phyloP scores from a whole-genome alignment of 2,888 invertebrate species.

The Lymantria dispar region DNA sequence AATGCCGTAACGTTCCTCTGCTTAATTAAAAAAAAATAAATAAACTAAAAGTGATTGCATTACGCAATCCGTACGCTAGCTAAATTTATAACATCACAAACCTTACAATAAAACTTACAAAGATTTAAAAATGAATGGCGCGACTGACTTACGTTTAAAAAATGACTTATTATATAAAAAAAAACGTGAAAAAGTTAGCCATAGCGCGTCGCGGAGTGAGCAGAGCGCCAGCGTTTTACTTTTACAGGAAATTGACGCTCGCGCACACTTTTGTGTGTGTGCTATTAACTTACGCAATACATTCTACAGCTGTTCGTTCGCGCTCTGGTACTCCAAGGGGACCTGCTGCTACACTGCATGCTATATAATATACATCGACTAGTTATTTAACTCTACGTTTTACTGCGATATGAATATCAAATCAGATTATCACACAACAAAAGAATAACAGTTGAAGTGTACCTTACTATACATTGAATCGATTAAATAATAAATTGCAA shows the following conservation, averaged over 20 bases:
- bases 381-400: background rate
- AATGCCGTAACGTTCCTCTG: constrained; percentile 33
- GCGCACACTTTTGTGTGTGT: constrained; percentile 33
- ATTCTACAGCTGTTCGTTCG: constrained; percentile 34
- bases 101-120: constrained; percentile 46
- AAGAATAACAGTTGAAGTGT: background rate
- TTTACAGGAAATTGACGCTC: constrained; percentile 35
- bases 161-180: constrained; percentile 56
- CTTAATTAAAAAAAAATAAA: constrained; percentile 29
- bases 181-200: constrained; percentile 43
- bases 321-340: constrained; percentile 41
- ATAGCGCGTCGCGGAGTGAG: constrained; percentile 38
- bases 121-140: constrained; percentile 69
- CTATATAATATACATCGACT: constrained; percentile 8
- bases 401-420: background rate
- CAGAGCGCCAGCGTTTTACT: constrained; percentile 15
- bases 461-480: no score
- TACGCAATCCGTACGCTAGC: constrained; percentile 40
- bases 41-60: constrained; percentile 32
- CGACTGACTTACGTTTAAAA: constrained; percentile 68
- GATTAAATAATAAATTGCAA: no score
- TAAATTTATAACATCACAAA: constrained; percentile 45
- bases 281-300: constrained; percentile 32
- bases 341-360: constrained; percentile 16
- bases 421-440: background rate